A percentile compares a stretch with the other conserved stretches of the same genome.
These are phyloP conservation scores for Andrena minutula DNA, from an alignment of 2,888 invertebrate genomes.

Conservation along the genomic window DNA sequence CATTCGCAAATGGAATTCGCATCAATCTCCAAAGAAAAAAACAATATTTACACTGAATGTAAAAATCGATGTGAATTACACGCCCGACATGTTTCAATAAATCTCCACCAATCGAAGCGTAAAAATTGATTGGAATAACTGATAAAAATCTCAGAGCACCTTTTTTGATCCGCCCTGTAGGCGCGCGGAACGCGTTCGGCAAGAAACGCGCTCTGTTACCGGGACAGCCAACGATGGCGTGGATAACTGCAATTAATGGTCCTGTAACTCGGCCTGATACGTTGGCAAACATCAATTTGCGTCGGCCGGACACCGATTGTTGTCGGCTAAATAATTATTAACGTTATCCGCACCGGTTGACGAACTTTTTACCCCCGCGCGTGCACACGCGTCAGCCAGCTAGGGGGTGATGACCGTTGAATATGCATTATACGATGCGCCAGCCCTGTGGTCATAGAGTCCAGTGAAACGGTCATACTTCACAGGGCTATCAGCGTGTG, in stretches of 20 bases:
- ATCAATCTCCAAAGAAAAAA: too few relatives aligned
- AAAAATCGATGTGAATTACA: too few relatives aligned
- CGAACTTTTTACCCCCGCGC: conserved; percentile 34
- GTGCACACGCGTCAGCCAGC: neutral
- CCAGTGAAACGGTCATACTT: conserved; percentile 48
- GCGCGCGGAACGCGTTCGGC: neutral
- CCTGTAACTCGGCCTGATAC: conserved; percentile 34
- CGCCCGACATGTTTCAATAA: too few relatives aligned
- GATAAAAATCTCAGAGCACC: too few relatives aligned
- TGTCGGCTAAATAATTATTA: conserved; percentile 60
- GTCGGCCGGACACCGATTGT: conserved; percentile 43
- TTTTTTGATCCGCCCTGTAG: too few relatives aligned
- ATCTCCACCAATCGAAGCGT: too few relatives aligned
- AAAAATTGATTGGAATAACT: too few relatives aligned
- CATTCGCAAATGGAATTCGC: too few relatives aligned
- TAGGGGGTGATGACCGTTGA: conserved; percentile 35
- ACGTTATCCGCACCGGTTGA: conserved; percentile 44
- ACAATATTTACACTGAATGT: too few relatives aligned
- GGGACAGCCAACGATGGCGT: conserved; percentile 29
- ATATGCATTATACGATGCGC: conserved; percentile 51
- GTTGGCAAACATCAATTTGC: conserved; percentile 59
- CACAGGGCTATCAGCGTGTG: conserved; percentile 36
- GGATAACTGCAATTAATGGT: conserved; percentile 59
- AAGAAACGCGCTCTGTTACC: conserved; percentile 45
- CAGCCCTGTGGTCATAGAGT: conserved; percentile 27